phyloP scores from a whole-genome alignment of 2,113 vertebrate species.

The Seriola dumerili region DNA sequence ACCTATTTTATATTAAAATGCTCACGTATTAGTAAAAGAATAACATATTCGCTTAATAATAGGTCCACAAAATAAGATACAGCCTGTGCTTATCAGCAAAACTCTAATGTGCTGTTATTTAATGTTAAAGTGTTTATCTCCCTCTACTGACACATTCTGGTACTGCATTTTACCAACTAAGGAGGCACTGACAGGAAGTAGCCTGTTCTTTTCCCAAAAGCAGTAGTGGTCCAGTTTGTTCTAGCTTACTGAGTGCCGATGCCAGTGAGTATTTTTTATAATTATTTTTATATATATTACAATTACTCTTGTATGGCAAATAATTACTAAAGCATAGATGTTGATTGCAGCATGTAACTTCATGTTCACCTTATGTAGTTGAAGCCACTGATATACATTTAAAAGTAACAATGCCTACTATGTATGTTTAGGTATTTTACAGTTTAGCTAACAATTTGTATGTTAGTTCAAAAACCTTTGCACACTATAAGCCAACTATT shows the following conservation, averaged over 20 bases:
- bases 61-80: not conserved
- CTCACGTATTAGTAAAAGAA: not conserved
- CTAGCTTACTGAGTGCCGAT: not conserved
- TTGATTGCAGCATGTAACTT: not conserved
- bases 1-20: not conserved
- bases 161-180: not conserved
- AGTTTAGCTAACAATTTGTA: no score
- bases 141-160: not conserved
- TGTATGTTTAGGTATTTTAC: no score
- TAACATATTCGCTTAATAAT: not conserved
- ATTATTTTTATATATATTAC: not conserved
- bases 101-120: not conserved
- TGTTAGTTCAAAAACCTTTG: no score
- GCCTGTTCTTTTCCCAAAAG: not conserved
- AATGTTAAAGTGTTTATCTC: not conserved
- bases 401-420: no score
- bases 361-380: not conserved
- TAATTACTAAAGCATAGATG: not conserved
- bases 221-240: not conserved
- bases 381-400: no score
- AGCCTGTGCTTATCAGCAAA: not conserved
- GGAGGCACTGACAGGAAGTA: not conserved
- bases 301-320: not conserved
- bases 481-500: no score
- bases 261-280: not conserved